phyloP scores from a whole-genome alignment of 35 echinoderm and acorn worm genomes.

The Hemicentrotus pulcherrimus region DNA sequence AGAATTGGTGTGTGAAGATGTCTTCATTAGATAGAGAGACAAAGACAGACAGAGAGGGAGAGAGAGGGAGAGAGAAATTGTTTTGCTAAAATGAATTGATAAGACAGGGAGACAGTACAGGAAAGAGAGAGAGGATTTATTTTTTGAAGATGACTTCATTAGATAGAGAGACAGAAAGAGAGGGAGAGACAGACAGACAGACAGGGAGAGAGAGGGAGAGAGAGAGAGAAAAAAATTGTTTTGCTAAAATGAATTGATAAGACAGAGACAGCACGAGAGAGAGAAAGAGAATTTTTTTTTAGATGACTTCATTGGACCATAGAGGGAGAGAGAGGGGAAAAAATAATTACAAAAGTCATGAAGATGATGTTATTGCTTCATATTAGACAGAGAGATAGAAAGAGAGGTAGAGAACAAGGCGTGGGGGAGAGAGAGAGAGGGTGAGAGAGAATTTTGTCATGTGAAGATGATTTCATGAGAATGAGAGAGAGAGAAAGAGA shows the following conservation, averaged over 20 bases:
- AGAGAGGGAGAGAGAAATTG: background rate
- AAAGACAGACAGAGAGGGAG: background rate
- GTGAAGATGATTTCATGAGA: background rate
- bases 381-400: no score
- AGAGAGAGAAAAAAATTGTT: no score
- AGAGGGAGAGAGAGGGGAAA: background rate
- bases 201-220: background rate
- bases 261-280: background rate
- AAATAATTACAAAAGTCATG: no score
- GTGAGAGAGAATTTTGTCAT: background rate
- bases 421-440: background rate
- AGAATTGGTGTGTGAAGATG: background rate
- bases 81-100: background rate
- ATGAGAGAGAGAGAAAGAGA: background rate
- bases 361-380: no score
- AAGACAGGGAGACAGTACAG: background rate
- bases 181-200: background rate
- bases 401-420: background rate
- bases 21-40: background rate
- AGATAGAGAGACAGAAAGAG: background rate
- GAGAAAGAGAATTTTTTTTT: background rate
- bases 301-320: background rate
- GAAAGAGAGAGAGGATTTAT: background rate
- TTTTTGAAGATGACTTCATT: background rate
- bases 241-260: background rate